Evolutionary conservation across 2,797 vertebrate genomes (phyloP).

Genomic region (Notamacropus eugenii): DNA sequence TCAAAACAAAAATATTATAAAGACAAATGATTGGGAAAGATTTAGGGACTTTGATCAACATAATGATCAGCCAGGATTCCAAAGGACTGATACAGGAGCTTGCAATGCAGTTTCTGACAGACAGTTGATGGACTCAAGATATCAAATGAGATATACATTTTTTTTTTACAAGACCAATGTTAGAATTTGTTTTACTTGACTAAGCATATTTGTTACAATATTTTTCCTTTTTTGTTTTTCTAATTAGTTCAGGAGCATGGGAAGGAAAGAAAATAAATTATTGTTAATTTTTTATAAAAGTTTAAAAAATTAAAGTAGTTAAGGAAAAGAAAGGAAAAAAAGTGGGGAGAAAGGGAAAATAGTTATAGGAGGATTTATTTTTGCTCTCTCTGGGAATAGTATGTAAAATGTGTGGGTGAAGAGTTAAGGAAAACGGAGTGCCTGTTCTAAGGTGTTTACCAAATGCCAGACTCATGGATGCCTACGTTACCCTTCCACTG

Average conservation of each 20-base stretch:
- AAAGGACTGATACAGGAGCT: neutral
- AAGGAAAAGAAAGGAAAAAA: neutral
- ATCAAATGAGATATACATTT: neutral
- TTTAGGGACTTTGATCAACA: neutral
- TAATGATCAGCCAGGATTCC: neutral
- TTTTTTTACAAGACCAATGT: neutral
- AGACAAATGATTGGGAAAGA: neutral
- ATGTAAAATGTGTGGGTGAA: neutral
- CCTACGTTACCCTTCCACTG: too few relatives aligned
- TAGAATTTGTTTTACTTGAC: neutral
- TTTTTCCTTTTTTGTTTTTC: neutral
- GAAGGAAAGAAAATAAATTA: neutral
- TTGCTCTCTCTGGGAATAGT: neutral
- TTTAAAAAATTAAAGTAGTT: neutral
- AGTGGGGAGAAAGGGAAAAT: neutral
- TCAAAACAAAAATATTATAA: neutral
- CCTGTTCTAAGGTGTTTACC: rapidly evolving
- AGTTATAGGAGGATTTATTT: neutral
- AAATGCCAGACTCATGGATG: neutral
- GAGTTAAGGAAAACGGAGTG: neutral
- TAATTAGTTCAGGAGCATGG: neutral
- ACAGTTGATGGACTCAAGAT: neutral
- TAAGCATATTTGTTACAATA: neutral
- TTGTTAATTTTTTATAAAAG: neutral
- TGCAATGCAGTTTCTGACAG: neutral